Percentiles rank a stretch among this genome's conserved stretches.
These are phyloP conservation scores for Zaprionus ghesquierei DNA, from an alignment of 1,140 invertebrate species.

Conservation along the genomic window DNA sequence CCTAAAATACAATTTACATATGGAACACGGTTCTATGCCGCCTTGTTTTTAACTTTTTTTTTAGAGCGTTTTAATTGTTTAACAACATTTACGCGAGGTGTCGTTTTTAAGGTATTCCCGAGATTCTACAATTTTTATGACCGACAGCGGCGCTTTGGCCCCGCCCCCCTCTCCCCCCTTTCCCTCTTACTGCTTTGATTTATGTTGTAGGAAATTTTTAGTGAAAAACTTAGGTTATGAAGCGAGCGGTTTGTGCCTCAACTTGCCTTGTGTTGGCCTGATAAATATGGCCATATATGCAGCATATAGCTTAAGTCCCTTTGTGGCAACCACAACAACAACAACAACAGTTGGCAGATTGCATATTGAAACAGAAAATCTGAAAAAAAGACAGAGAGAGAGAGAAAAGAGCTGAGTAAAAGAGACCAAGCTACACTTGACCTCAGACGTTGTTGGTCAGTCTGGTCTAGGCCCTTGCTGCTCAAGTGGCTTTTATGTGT, in stretches of 20 bases:
- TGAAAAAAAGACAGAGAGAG: conserved; percentile 22
- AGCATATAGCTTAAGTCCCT: background rate
- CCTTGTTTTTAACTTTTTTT: background rate
- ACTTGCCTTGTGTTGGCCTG: background rate
- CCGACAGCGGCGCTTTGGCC: conserved; percentile 62
- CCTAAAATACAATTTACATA: background rate
- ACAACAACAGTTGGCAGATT: conserved; percentile 11
- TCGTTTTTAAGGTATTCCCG: conserved; percentile 60
- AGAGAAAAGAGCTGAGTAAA: background rate
- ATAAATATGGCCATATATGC: background rate
- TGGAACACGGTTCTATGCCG: background rate
- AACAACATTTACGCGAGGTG: conserved; percentile 71
- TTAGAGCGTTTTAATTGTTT: conserved; percentile 65
- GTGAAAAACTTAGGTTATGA: background rate
- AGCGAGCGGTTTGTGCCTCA: background rate
- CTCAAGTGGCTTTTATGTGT: conserved; percentile 66
- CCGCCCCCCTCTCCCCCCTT: background rate
- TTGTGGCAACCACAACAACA: conserved; percentile 20
- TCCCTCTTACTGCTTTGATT: conserved; percentile 63
- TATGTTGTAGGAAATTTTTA: conserved; percentile 48
- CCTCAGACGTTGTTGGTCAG: conserved; percentile 62
- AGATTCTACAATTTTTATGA: conserved; percentile 62
- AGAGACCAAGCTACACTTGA: conserved; percentile 68
- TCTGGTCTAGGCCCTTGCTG: conserved; percentile 25
- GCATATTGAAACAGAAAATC: conserved; percentile 37